These are phyloP conservation scores for Papilio polytes DNA, from an alignment of 1,140 invertebrate genomes.

Conservation along the genomic window DNA sequence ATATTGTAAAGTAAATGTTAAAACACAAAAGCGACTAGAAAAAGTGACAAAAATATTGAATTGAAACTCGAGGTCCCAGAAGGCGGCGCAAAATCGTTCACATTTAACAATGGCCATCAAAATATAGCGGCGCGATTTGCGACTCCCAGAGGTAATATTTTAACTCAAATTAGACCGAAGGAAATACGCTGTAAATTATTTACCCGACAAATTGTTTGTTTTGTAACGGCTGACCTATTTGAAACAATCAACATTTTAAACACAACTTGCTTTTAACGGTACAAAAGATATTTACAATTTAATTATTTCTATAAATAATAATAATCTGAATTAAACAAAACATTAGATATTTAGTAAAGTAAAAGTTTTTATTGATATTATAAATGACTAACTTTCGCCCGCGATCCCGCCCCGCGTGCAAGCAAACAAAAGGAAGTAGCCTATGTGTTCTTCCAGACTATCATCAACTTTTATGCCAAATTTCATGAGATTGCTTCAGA, in stretches of 20 bases:
- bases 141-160: slow-evolving; percentile 22
- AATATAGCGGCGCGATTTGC: slow-evolving; percentile 14
- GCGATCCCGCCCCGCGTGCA: no score
- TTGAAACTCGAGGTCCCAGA: neutral
- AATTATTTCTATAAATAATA: no score
- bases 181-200: slow-evolving; percentile 25
- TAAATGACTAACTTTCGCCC: no score
- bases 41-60: slow-evolving; percentile 10
- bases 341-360: no score
- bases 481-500: no score
- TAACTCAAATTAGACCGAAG: slow-evolving; percentile 29
- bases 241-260: neutral
- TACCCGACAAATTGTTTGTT: slow-evolving; percentile 7
- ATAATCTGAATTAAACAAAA: no score
- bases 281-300: neutral
- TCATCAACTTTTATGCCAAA: no score
- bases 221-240: neutral
- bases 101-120: slow-evolving; percentile 36
- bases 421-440: no score
- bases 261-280: neutral
- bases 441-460: no score
- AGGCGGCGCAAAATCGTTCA: slow-evolving; percentile 23
- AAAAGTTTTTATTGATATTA: no score
- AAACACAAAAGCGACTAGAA: neutral
- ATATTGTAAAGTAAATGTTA: neutral